Evolutionary conservation across 1,140 invertebrate genomes (phyloP).

Genomic region (Lepidostoma basale): DNA sequence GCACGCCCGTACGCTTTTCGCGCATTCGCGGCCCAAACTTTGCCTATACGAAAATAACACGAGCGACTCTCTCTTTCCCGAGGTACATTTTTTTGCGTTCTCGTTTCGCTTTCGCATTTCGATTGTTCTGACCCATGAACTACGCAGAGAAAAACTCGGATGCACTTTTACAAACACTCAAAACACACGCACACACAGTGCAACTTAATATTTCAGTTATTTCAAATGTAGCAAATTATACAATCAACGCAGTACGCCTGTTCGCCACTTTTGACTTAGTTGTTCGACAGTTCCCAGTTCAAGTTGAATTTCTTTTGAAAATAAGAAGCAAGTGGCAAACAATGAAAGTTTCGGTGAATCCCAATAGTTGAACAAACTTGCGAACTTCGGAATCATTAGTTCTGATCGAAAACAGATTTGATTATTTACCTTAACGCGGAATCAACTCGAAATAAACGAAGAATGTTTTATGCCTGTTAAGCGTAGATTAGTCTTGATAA

Average conservation of each 20-base stretch:
- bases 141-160: not conserved
- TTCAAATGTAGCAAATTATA: no score
- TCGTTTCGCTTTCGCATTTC: constrained; percentile 46
- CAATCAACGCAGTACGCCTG: no score
- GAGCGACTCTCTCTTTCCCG: constrained; percentile 48
- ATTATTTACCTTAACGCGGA: not conserved
- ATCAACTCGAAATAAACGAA: not conserved
- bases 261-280: no score
- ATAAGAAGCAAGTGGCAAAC: no score
- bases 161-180: no score
- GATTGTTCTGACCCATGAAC: constrained; percentile 1
- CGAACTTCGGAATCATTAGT: not conserved
- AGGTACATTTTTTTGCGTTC: constrained; percentile 45
- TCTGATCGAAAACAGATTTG: not conserved
- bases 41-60: constrained; percentile 36
- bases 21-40: constrained; percentile 49
- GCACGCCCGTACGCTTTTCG: constrained; percentile 48
- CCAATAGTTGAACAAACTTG: no score
- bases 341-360: no score
- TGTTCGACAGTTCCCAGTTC: no score
- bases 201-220: no score
- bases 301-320: no score
- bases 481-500: not conserved
- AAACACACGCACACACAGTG: no score
- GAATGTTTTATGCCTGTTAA: constrained; percentile 5